These are phyloP conservation scores for Pterocles burchelli DNA, from an alignment of 2,113 vertebrate genomes.

Conservation along the genomic window DNA sequence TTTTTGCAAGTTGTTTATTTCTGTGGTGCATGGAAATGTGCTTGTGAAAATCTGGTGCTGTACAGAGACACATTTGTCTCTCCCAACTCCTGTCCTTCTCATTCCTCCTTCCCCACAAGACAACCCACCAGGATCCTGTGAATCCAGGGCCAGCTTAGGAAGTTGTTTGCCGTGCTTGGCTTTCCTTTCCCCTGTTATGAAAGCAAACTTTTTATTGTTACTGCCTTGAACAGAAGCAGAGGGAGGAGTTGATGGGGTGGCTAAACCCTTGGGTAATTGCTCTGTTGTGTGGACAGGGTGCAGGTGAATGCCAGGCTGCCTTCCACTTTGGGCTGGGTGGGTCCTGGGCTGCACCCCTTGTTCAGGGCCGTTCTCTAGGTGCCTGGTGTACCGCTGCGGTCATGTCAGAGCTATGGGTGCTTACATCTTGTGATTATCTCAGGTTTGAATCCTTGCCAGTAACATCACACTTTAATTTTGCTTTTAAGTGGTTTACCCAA, in stretches of 20 bases:
- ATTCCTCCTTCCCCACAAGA: neutral
- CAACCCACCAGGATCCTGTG: neutral
- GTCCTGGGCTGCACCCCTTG: neutral
- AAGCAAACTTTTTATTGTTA: neutral
- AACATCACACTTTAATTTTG: constrained; percentile 48
- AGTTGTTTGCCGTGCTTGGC: neutral
- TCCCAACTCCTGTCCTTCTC: neutral
- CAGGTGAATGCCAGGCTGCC: neutral
- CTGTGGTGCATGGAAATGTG: neutral
- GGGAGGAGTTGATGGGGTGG: neutral
- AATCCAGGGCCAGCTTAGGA: neutral
- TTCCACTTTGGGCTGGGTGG: neutral
- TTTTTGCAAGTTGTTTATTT: neutral
- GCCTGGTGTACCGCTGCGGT: neutral
- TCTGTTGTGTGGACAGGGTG: neutral
- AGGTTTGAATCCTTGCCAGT: neutral
- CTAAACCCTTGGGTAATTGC: neutral
- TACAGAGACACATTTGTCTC: neutral
- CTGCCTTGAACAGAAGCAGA: neutral
- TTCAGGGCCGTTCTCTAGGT: neutral
- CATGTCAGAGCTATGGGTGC: neutral
- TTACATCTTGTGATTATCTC: neutral
- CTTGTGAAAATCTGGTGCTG: neutral
- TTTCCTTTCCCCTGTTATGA: neutral
- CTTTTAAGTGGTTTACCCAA: constrained; percentile 81